Evolutionary conservation across 2,113 vertebrate genomes (phyloP), one percentile per base, ranked within the genome.

Genomic region (Albula glossodonta): DNA sequence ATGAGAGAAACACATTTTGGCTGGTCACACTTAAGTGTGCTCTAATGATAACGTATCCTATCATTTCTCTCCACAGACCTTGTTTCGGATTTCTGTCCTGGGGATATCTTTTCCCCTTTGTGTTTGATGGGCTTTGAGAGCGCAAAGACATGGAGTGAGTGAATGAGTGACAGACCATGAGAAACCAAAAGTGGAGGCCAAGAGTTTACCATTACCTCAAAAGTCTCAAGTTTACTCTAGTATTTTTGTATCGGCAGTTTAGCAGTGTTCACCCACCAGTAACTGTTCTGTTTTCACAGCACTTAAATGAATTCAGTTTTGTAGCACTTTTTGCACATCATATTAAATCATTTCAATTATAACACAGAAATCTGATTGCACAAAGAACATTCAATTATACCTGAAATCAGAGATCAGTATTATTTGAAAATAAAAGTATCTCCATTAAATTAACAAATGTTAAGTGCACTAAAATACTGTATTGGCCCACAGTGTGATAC

Each of bases 1-100:
- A 70, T 5, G 66, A 87, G 87, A 80, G 78, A 80, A 84, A 84
- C 63, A 83, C 87, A 87, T 82, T 86, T 79, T 86, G 63, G 57
- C 87, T 83, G 77, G 83, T 87, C 89, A 88, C 85, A 88, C 84
- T 88, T 86, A 86, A 86, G 86, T 87, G 86, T 81, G 84, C 85
- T 83, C 85, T 89, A 87, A 84, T 88, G 86, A 86, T 80, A 22
- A 49, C 77, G 63, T 25, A 25, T 51, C 66, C 22, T 51, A 52
- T 81, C 8, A 15, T 19, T 41, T 31, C 0, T 41, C 13, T 83
- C 51, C 48, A 51, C 57, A n/a, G 25, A 53, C 70, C 78, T 78
- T 83, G 25, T 80, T 74, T 2, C 31, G 2, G 51, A 51, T 66
- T 56, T 81, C 17, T 90, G 82, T 78, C 86, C 10, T 48, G 13